Evolutionary conservation across 2,113 vertebrate species (phyloP).

Genomic region (Nothoprocta perdicaria): DNA sequence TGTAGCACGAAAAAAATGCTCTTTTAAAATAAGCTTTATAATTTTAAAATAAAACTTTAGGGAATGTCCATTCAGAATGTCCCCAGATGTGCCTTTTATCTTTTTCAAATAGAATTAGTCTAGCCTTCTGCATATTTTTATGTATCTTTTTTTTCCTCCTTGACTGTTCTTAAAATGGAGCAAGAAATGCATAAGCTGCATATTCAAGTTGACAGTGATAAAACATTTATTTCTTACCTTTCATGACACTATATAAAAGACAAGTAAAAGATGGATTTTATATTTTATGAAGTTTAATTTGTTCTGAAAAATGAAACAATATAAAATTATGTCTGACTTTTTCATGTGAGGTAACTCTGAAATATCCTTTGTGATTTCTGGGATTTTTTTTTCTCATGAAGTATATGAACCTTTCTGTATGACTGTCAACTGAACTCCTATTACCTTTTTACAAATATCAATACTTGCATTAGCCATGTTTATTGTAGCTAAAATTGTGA

Average conservation of each 20-base stretch:
- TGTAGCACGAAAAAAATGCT: not conserved
- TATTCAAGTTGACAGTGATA: conserved; percentile 54
- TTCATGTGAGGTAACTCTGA: not conserved
- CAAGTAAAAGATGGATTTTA: conserved; percentile 25
- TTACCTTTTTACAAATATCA: not conserved
- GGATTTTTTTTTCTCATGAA: not conserved
- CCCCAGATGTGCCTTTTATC: not conserved
- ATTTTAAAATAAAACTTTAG: not conserved
- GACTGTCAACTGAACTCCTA: not conserved
- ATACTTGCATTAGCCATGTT: not conserved
- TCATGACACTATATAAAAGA: conserved; percentile 39
- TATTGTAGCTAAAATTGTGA: not conserved
- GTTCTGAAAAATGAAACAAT: conserved; percentile 53
- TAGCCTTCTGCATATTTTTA: not conserved
- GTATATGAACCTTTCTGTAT: not conserved
- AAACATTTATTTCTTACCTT: conserved; percentile 65
- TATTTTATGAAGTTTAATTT: conserved; percentile 51
- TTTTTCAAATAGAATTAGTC: not conserved
- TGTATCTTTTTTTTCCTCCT: not conserved
- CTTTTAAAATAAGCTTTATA: not conserved
- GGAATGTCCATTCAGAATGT: not conserved
- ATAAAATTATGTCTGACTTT: not conserved
- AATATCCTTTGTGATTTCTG: not conserved
- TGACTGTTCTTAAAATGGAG: not conserved
- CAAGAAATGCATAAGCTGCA: not conserved